Conservation (phyloP, 2,113 vertebrate species). For the Vulpes vulpes region DNA sequence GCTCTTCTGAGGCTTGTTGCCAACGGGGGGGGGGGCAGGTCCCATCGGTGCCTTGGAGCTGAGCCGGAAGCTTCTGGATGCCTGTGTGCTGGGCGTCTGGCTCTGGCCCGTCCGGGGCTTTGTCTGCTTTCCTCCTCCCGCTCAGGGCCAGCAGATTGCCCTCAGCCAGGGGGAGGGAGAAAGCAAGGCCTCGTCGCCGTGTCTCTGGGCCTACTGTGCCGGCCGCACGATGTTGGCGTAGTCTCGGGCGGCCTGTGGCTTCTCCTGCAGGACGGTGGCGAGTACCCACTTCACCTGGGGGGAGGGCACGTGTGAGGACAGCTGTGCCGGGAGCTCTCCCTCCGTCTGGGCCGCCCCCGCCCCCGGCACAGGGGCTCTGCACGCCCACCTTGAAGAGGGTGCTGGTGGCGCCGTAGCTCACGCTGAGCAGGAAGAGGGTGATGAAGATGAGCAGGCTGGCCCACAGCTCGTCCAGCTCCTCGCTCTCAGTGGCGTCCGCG, state of each 20-base stretch:
- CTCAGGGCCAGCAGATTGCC: fast-evolving
- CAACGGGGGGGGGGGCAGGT: not conserved
- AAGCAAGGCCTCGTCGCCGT: fast-evolving
- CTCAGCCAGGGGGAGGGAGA: fast-evolving
- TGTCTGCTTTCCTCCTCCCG: not conserved
- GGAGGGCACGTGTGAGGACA: fast-evolving
- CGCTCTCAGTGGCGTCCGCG: fast-evolving
- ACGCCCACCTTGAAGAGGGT: constrained; percentile 76
- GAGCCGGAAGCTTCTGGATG: not conserved
- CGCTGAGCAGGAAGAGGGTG: constrained; percentile 81
- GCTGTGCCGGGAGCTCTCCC: fast-evolving
- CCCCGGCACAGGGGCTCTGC: fast-evolving
- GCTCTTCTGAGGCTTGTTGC: not conserved
- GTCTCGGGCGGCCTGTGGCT: not conserved
- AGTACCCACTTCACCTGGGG: constrained; percentile 74
- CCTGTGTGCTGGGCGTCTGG: not conserved
- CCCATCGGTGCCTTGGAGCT: not conserved
- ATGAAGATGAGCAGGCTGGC: constrained; percentile 73
- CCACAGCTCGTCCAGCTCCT: constrained; percentile 69
- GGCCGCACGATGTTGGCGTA: constrained; percentile 18
- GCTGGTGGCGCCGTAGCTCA: constrained; percentile 65
- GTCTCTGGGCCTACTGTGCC: fast-evolving
- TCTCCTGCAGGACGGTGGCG: not conserved
- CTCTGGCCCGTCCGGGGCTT: not conserved
- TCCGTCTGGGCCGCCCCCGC: fast-evolving